These are phyloP conservation scores for Acanthoscelides obtectus DNA, from an alignment of 2,888 invertebrate genomes.

Conservation along the genomic window DNA sequence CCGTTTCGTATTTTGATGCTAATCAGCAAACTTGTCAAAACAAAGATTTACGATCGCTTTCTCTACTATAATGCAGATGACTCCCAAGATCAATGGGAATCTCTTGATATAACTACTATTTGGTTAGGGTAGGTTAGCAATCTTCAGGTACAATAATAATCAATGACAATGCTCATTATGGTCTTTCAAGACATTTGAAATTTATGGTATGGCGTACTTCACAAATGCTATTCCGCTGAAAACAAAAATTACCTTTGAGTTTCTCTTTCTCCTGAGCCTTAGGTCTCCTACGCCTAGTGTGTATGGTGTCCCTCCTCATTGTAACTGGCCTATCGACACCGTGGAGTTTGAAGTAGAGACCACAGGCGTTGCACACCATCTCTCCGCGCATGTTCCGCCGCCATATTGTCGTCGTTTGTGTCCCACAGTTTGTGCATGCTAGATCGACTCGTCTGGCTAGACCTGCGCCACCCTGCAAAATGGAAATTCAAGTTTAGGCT, in stretches of 20 bases:
- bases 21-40: too few relatives aligned
- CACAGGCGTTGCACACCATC: constrained; percentile 99
- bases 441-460: constrained; percentile 69
- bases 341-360: constrained; percentile 95
- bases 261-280: constrained; percentile 51
- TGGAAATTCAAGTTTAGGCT: background rate
- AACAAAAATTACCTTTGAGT: constrained; percentile 14
- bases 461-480: constrained; percentile 22
- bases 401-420: constrained; percentile 97
- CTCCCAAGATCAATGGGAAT: too few relatives aligned
- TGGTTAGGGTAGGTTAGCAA: too few relatives aligned
- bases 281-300: constrained; percentile 85
- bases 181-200: too few relatives aligned
- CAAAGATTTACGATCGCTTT: too few relatives aligned
- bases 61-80: too few relatives aligned
- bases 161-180: too few relatives aligned
- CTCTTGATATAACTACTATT: too few relatives aligned
- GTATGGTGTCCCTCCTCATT: constrained; percentile 95
- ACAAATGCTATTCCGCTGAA: background rate
- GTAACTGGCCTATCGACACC: constrained; percentile 89
- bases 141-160: too few relatives aligned
- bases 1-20: too few relatives aligned
- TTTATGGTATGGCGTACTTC: too few relatives aligned
- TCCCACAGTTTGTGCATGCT: constrained; percentile 93
- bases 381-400: constrained; percentile 92